Percentiles rank a stretch among this genome's conserved stretches.
Evolutionary conservation across 2,797 vertebrate species (phyloP).

Genomic region (Chanos chanos): DNA sequence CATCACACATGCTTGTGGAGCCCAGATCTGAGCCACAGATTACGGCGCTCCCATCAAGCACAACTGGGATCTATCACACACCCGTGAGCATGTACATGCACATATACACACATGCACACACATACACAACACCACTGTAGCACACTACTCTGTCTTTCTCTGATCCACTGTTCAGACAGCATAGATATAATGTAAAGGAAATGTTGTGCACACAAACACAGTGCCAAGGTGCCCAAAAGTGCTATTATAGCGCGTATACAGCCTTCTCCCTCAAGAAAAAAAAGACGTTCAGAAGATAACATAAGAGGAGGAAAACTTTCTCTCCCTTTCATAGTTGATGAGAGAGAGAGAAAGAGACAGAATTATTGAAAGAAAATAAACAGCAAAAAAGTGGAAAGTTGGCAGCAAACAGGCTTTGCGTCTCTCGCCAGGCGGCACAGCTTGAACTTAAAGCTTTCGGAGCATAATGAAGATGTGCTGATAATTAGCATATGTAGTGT

Average conservation of each 20-base stretch:
- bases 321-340: constrained; percentile 11
- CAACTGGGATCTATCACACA: constrained; percentile 1
- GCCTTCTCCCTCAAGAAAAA: neutral
- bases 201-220: constrained; percentile 12
- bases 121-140: neutral
- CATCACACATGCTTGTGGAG: too few relatives aligned
- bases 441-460: constrained; percentile 99
- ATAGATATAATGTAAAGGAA: neutral
- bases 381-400: constrained; percentile 86
- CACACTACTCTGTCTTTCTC: neutral
- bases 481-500: constrained; percentile 99
- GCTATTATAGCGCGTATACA: neutral
- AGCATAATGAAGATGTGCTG: constrained; percentile 99
- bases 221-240: too few relatives aligned
- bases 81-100: too few relatives aligned
- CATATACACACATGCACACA: constrained; percentile 13
- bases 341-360: constrained; percentile 39
- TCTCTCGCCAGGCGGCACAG: constrained; percentile 95
- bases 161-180: neutral
- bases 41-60: too few relatives aligned
- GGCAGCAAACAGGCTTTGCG: constrained; percentile 85
- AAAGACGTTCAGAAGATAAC: constrained; percentile 3
- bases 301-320: constrained; percentile 9
- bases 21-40: too few relatives aligned
- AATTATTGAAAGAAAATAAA: constrained; percentile 52